Evolutionary conservation across 2,888 invertebrate species (phyloP).

Genomic region (Cryptocephalus moraei): DNA sequence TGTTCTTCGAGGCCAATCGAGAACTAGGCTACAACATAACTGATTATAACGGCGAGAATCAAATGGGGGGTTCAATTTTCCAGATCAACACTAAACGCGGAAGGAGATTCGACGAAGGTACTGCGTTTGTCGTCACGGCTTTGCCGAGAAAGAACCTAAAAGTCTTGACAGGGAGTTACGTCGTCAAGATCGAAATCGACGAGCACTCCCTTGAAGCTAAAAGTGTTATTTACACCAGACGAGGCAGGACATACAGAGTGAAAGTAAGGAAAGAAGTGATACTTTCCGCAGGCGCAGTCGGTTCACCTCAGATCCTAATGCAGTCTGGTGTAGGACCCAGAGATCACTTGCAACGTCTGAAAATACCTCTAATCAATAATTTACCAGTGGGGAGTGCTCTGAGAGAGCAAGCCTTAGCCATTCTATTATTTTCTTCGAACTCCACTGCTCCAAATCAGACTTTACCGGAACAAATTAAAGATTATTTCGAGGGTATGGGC

Average conservation of each 20-base stretch:
- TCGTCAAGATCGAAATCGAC: slow-evolving; percentile 48
- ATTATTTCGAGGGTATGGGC: slow-evolving; percentile 13
- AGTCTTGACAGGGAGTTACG: slow-evolving; percentile 44
- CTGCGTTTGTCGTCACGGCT: slow-evolving; percentile 63
- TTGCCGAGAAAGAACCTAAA: slow-evolving; percentile 49
- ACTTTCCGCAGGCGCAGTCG: slow-evolving; percentile 68
- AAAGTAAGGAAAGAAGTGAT: slow-evolving; percentile 63
- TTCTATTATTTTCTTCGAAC: slow-evolving; percentile 58
- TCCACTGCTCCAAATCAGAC: slow-evolving; percentile 32
- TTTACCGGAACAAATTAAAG: slow-evolving; percentile 43
- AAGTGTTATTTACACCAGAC: slow-evolving; percentile 48
- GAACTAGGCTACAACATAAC: slow-evolving; percentile 57
- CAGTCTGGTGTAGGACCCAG: slow-evolving; percentile 67
- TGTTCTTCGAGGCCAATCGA: slow-evolving; percentile 41
- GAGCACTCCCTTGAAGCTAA: slow-evolving; percentile 44
- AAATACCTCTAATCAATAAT: slow-evolving; percentile 51
- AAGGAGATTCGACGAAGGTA: slow-evolving; percentile 61
- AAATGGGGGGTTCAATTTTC: slow-evolving; percentile 53
- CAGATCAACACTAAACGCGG: slow-evolving; percentile 57
- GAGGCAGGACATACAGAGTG: slow-evolving; percentile 41
- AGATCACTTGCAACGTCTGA: slow-evolving; percentile 45
- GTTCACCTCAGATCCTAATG: slow-evolving; percentile 74
- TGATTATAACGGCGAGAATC: slow-evolving; percentile 56
- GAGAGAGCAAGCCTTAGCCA: slow-evolving; percentile 64
- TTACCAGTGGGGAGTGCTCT: slow-evolving; percentile 66